These are phyloP conservation scores for Plagiodera versicolora DNA, from an alignment of 2,888 invertebrate genomes.

Conservation along the genomic window DNA sequence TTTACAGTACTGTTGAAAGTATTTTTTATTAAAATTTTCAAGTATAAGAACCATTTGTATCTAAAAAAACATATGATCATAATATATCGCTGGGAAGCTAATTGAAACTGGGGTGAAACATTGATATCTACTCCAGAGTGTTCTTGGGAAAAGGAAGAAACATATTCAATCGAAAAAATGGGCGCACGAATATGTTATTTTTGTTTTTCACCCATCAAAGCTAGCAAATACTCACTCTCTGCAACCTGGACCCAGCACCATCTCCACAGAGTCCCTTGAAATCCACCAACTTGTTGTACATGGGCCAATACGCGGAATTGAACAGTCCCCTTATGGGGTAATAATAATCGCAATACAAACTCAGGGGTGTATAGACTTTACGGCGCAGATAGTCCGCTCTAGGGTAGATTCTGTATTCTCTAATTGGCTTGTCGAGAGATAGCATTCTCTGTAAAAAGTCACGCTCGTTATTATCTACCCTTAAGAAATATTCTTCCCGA, in stretches of 20 bases:
- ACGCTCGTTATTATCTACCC: not conserved
- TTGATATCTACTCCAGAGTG: no score
- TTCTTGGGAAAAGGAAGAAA: no score
- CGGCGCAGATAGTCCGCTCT: conserved; percentile 34
- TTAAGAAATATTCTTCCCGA: not conserved
- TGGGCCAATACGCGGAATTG: conserved; percentile 41
- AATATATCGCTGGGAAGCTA: no score
- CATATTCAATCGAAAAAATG: no score
- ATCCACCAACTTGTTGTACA: conserved; percentile 34
- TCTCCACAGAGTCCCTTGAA: conserved; percentile 31
- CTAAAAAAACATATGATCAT: no score
- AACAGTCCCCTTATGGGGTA: conserved; percentile 40
- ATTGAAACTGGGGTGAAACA: no score
- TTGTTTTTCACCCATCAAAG: no score
- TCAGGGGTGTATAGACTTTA: conserved; percentile 42
- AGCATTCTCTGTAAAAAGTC: conserved; percentile 49
- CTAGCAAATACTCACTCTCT: conserved; percentile 44
- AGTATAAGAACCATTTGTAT: no score
- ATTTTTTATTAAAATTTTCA: no score
- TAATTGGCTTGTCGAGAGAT: conserved; percentile 46
- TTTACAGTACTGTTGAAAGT: no score
- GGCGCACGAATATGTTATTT: no score
- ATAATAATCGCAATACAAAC: conserved; percentile 43
- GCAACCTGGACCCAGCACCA: conserved; percentile 32
- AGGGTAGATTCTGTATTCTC: conserved; percentile 37